phyloP scores from a whole-genome alignment of 2,797 vertebrate species.

The Nasua narica region DNA sequence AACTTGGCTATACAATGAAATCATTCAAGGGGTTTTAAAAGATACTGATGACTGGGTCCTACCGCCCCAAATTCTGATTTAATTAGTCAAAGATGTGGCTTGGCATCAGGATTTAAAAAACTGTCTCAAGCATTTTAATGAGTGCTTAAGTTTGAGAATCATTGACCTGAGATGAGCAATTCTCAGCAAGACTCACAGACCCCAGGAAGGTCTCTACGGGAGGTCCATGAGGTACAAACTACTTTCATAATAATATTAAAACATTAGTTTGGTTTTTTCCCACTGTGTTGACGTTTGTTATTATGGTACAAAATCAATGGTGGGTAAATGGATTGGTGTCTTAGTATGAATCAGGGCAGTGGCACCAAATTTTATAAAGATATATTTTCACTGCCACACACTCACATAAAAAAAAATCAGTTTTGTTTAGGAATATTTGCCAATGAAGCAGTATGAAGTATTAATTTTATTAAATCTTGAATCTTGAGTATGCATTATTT shows the following conservation, averaged over 20 bases:
- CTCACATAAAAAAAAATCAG: neutral
- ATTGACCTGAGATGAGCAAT: neutral
- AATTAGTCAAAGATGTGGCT: neutral
- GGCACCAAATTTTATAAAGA: neutral
- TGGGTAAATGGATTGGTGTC: neutral
- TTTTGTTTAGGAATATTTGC: neutral
- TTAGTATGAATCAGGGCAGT: neutral
- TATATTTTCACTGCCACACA: neutral
- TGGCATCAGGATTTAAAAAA: neutral
- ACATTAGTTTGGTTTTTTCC: neutral
- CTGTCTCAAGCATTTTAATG: neutral
- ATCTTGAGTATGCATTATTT: neutral
- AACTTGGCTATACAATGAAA: neutral
- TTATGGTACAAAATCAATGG: neutral
- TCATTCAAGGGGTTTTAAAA: neutral
- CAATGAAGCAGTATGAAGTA: neutral
- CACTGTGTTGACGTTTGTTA: neutral
- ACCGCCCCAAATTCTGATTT: neutral
- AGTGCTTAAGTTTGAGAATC: neutral
- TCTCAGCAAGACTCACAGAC: neutral
- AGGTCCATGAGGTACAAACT: too few relatives aligned
- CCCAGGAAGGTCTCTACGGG: neutral
- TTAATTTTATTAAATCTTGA: neutral
- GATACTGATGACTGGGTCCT: neutral
- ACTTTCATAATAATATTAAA: neutral